phyloP scores from a whole-genome alignment of 2,113 vertebrate species.

The Fregata magnificens region DNA sequence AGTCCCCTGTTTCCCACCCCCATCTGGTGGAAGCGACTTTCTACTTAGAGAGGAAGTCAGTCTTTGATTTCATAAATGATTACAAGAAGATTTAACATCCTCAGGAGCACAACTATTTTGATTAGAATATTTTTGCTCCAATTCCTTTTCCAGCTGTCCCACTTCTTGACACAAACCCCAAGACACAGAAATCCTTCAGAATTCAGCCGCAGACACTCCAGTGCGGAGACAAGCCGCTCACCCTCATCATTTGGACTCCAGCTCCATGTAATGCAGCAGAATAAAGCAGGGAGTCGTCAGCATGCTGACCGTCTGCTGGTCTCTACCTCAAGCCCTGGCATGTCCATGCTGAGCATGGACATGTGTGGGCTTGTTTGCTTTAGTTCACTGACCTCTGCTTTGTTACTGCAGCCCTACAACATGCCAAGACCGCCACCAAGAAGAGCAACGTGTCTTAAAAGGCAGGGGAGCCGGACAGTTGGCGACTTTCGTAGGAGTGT shows the following conservation, averaged over 20 bases:
- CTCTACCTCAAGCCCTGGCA: neutral
- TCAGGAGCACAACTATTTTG: slow-evolving; percentile 49
- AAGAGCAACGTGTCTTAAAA: neutral
- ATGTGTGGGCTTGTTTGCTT: neutral
- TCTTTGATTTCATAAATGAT: slow-evolving; percentile 64
- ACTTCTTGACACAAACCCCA: neutral
- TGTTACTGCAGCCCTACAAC: neutral
- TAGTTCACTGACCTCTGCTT: neutral
- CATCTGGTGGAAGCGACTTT: slow-evolving; percentile 50
- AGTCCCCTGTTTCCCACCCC: slow-evolving; percentile 21
- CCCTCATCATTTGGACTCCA: neutral
- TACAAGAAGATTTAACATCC: slow-evolving; percentile 65
- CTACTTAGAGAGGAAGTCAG: slow-evolving; percentile 54
- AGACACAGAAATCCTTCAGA: neutral
- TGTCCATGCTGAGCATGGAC: neutral
- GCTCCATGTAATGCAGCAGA: rapidly evolving
- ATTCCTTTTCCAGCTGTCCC: slow-evolving; percentile 65
- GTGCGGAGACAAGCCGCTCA: neutral
- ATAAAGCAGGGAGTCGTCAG: neutral
- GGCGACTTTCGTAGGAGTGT: rapidly evolving
- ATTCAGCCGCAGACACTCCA: neutral
- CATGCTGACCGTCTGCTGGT: neutral
- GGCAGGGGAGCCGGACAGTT: neutral
- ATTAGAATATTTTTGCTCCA: slow-evolving; percentile 18
- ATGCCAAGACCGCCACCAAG: neutral